Conservation (phyloP, 37 sponge, comb jelly and placozoan genomes). For the Aphrocallistes beatrix region DNA sequence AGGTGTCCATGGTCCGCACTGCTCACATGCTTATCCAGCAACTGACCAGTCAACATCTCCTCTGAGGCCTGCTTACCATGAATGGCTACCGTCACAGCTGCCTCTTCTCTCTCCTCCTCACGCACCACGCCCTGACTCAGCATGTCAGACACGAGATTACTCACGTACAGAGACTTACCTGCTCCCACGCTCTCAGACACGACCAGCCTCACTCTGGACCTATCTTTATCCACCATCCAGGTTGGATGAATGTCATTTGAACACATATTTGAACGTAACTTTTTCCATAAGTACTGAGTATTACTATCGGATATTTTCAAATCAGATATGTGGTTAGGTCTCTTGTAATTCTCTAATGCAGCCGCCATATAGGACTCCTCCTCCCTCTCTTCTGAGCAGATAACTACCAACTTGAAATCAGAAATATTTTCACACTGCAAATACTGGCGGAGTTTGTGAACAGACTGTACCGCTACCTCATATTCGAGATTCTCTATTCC, state of each 20-base stretch:
- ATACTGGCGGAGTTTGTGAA: neutral
- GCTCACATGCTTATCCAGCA: neutral
- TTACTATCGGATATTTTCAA: neutral
- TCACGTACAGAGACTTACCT: neutral
- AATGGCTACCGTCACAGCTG: slow-evolving; percentile 14
- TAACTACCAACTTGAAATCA: neutral
- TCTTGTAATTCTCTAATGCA: neutral
- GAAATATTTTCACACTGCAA: neutral
- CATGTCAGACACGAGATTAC: neutral
- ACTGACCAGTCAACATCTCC: neutral
- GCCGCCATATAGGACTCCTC: neutral
- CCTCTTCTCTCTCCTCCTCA: neutral
- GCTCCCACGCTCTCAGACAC: neutral
- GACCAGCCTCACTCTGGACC: neutral
- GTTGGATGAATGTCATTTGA: neutral
- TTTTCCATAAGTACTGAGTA: neutral
- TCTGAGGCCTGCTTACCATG: neutral
- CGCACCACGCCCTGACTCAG: neutral
- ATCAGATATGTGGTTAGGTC: neutral
- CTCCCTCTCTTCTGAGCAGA: slow-evolving; percentile 12
- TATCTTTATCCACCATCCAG: neutral
- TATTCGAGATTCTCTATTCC: neutral
- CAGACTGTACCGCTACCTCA: neutral
- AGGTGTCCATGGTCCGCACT: neutral
- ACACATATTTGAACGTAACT: too few relatives aligned